Evolutionary conservation across 1,140 invertebrate genomes (phyloP), one percentile per base, ranked within the genome.

Genomic region (Hylaeus volcanicus): DNA sequence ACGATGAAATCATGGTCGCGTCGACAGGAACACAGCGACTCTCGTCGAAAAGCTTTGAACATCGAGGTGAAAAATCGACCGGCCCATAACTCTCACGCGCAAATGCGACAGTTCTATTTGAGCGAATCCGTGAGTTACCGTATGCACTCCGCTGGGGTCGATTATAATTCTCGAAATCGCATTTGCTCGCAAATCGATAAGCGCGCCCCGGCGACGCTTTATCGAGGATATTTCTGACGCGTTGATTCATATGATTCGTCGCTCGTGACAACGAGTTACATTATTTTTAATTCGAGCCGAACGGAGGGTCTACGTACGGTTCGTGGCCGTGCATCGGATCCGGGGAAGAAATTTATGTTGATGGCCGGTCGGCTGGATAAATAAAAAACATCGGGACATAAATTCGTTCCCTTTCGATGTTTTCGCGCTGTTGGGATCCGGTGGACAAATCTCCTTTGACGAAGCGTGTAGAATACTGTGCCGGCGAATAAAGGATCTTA

Each of bases 261-360:
- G 26, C 45, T 1, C 64, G 37, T 3, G 1, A 51, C 56, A 45
- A 11, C 76, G 61, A 65, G 60, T 71, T 68, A 72, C 82, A 84
- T 80, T 84, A 85, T 85, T 85, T 85, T 84, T 85, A 85, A 84
- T 84, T 83, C 70, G 61, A n/a, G 41, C 55, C 71, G 63, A 72
- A 41, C 72, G 63, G 15, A n/a, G 39, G 39, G 68, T 73, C 69
- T 58, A 70, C 74, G 74, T 74, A 69, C 64, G 73, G 69, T 78
- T 81, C 73, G 72, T 58, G 51, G 63, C 79, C 48, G 68, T 45
- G 56, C 69, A 11, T 41, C 43, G 45, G 26, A 75, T 60, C 45
- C 56, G 9, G 51, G 51, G 9, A 9, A 51, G 66, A 71, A 78
- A 78, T 78, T 78, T 78, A 78, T 70, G 37, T 9, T 63, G 75